These are phyloP conservation scores for Phoxinus phoxinus DNA, from an alignment of 2,113 vertebrate species.

Conservation along the genomic window DNA sequence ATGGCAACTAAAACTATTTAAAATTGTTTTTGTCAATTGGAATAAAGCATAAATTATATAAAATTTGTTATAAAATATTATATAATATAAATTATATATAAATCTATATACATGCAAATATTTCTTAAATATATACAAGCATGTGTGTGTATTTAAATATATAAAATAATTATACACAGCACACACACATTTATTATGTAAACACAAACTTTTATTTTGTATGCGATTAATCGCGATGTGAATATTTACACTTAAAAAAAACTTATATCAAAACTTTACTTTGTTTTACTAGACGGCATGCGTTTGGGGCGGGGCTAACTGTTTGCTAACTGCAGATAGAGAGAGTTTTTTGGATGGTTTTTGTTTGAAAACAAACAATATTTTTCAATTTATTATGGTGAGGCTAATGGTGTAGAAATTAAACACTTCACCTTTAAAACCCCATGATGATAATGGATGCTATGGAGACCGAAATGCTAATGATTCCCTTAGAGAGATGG, in stretches of 20 bases:
- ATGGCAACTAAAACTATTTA: too few species aligned
- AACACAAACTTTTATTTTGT: too few species aligned
- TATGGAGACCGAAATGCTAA: slow-evolving; percentile 5
- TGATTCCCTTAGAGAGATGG: not conserved
- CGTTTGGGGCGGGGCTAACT: not conserved
- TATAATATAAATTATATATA: too few species aligned
- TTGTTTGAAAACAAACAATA: not conserved
- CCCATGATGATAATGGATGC: not conserved
- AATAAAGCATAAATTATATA: not conserved
- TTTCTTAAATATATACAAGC: too few species aligned
- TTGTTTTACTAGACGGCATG: not conserved
- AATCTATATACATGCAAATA: too few species aligned
- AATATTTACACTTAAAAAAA: too few species aligned
- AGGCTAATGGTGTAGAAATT: not conserved
- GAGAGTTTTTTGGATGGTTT: not conserved
- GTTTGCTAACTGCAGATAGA: not conserved
- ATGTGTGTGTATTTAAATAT: too few species aligned
- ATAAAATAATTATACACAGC: too few species aligned
- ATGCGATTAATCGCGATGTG: too few species aligned
- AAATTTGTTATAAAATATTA: too few species aligned
- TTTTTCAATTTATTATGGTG: not conserved
- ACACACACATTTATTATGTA: too few species aligned
- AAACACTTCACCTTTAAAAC: slow-evolving; percentile 15
- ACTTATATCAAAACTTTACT: too few species aligned
- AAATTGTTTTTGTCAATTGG: not conserved